Evolutionary conservation across 2,113 vertebrate species (phyloP).

Genomic region (Nannospalax galili): DNA sequence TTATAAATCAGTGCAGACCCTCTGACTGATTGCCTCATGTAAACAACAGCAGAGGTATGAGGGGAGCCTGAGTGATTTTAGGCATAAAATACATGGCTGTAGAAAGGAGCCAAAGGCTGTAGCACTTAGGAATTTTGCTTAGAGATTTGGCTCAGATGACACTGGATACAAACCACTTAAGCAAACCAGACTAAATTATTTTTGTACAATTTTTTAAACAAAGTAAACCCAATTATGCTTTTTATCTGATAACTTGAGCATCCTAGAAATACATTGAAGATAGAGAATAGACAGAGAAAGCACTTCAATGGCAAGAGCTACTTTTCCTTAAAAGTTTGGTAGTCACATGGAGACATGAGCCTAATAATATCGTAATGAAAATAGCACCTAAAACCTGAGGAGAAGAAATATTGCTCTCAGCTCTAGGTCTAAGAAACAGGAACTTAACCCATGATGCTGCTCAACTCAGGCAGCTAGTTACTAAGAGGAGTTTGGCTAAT

Average conservation of each 20-base stretch:
- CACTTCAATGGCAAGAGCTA: neutral
- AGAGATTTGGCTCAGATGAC: neutral
- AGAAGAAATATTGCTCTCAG: neutral
- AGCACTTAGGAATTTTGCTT: neutral
- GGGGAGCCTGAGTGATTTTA: neutral
- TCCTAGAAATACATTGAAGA: neutral
- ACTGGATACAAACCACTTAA: neutral
- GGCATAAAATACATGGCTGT: neutral
- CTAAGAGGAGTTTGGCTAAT: neutral
- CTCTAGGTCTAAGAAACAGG: neutral
- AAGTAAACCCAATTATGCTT: neutral
- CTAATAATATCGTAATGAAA: neutral
- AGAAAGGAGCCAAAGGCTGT: neutral
- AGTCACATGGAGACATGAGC: neutral
- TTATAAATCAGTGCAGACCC: neutral
- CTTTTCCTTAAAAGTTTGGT: neutral
- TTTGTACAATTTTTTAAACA: conserved; percentile 21
- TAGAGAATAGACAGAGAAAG: neutral
- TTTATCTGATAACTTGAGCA: conserved; percentile 31
- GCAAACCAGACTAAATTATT: neutral
- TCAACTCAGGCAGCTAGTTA: neutral
- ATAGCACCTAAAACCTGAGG: conserved; percentile 17
- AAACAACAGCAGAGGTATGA: neutral
- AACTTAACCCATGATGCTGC: neutral
- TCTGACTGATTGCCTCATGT: neutral